Evolutionary conservation across 2,888 invertebrate genomes (phyloP).

Genomic region (Nycteola revayana): DNA sequence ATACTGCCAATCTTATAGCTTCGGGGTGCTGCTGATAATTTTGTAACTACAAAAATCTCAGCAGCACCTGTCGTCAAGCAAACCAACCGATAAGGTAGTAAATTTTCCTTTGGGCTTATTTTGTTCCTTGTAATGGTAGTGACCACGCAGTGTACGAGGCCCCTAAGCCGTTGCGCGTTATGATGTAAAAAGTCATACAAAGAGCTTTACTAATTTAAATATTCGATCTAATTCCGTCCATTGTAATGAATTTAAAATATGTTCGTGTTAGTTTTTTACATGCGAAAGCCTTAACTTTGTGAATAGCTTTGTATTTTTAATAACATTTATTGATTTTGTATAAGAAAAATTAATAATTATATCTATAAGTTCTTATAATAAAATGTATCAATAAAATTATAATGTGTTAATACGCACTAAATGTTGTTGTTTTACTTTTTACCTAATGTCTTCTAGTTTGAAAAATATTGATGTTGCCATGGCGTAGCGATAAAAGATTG

Average conservation of each 20-base stretch:
- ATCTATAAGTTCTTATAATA: slow-evolving; percentile 50
- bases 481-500: no score
- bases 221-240: slow-evolving; percentile 60
- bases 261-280: slow-evolving; percentile 37
- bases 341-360: slow-evolving; percentile 41
- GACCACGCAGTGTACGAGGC: no score
- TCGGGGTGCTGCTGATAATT: no score
- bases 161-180: slow-evolving; percentile 48
- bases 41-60: no score
- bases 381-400: slow-evolving; percentile 66
- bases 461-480: no score
- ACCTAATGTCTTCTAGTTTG: no score
- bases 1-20: no score
- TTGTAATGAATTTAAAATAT: slow-evolving; percentile 43
- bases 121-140: no score
- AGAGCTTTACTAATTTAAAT: slow-evolving; percentile 77
- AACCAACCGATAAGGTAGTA: no score
- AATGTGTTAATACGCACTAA: slow-evolving; percentile 74
- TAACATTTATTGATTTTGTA: slow-evolving; percentile 43
- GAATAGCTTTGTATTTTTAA: slow-evolving; percentile 51
- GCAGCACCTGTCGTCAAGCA: no score
- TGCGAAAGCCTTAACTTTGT: slow-evolving; percentile 47
- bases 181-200: slow-evolving; percentile 76
- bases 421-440: slow-evolving; percentile 38
- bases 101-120: no score